Conservation (phyloP, 1,140 invertebrate genomes). For the Lethrus apterus region DNA sequence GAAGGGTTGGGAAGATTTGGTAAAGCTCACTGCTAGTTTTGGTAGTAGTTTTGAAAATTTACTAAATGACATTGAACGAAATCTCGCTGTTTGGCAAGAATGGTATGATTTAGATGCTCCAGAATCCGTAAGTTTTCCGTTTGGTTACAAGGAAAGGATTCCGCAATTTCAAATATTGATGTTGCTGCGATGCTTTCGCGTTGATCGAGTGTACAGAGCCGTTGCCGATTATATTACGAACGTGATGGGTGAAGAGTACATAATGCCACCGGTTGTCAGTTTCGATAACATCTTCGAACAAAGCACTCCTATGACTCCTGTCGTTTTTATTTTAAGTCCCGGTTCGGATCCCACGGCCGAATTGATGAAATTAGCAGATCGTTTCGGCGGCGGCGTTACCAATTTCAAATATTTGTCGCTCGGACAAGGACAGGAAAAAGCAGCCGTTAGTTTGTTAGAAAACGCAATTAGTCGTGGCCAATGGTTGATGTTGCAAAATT, state of each 20-base stretch:
- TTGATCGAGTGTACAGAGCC: conserved; percentile 76
- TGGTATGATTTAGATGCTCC: conserved; percentile 79
- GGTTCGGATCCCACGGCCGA: conserved; percentile 83
- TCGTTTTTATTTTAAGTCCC: conserved; percentile 81
- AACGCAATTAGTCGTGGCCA: conserved; percentile 66
- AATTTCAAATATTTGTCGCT: conserved; percentile 78
- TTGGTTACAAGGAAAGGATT: conserved; percentile 56
- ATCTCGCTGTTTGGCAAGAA: conserved; percentile 60
- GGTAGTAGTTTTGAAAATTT: conserved; percentile 56
- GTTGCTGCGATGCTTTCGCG: conserved; percentile 76
- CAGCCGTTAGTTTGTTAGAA: conserved; percentile 64
- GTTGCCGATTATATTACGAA: conserved; percentile 71
- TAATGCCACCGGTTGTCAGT: conserved; percentile 75
- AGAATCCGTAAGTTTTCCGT: conserved; percentile 60
- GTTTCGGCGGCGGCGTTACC: conserved; percentile 57
- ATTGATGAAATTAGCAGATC: conserved; percentile 78
- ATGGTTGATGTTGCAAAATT: conserved; percentile 88
- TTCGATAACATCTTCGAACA: conserved; percentile 77
- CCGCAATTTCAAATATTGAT: conserved; percentile 69
- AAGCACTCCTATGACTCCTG: conserved; percentile 67
- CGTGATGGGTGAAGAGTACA: conserved; percentile 77
- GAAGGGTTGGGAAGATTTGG: conserved; percentile 73
- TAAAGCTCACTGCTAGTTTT: conserved; percentile 64
- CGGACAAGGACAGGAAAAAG: conserved; percentile 82
- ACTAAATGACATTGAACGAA: conserved; percentile 55